A percentile compares a stretch with the other conserved stretches of the same genome.
These are phyloP conservation scores for Rhinopomastus cyanomelas DNA, from an alignment of 2,113 vertebrate species.

Conservation along the genomic window DNA sequence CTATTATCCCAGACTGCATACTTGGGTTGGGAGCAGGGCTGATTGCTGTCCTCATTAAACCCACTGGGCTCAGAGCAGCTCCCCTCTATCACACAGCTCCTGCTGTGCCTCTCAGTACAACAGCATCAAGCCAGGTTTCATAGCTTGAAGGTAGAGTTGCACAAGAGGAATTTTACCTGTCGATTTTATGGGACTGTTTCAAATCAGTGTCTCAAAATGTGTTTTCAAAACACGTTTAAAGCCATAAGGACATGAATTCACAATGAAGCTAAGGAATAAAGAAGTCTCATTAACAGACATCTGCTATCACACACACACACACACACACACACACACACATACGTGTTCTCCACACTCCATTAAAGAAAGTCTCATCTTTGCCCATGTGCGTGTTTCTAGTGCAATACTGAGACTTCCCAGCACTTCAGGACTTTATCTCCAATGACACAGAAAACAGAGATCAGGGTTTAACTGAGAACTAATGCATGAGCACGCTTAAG, in stretches of 20 bases:
- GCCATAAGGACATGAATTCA: slow-evolving; percentile 17
- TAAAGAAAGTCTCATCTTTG: neutral
- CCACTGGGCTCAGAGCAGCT: neutral
- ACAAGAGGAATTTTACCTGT: neutral
- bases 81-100: neutral
- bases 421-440: neutral
- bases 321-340: neutral
- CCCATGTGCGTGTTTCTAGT: neutral
- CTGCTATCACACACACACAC: neutral
- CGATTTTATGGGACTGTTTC: neutral
- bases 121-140: neutral
- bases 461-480: neutral
- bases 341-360: no score
- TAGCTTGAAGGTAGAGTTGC: neutral
- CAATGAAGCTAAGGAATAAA: neutral
- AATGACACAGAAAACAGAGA: neutral
- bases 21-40: neutral
- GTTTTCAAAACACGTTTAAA: neutral
- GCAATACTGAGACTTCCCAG: neutral
- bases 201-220: neutral
- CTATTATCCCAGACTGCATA: neutral
- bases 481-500: neutral
- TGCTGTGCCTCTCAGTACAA: neutral
- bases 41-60: neutral
- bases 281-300: neutral